phyloP scores from a whole-genome alignment of 2,113 vertebrate genomes.

The Pantherophis guttatus region DNA sequence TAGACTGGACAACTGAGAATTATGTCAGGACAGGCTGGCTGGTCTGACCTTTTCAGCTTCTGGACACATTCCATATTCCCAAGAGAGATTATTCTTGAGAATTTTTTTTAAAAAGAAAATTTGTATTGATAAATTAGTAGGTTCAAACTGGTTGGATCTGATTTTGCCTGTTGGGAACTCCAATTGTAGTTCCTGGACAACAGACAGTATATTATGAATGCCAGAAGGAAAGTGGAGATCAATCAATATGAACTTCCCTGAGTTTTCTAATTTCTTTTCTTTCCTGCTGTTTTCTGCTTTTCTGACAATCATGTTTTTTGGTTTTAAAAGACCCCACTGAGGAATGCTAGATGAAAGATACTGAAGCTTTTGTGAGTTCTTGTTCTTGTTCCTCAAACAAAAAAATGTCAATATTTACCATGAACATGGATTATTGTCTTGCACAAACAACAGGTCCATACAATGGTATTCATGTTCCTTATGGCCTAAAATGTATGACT shows the following conservation, averaged over 20 bases:
- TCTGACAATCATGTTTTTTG: neutral
- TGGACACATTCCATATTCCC: neutral
- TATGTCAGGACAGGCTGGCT: neutral
- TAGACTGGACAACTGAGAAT: neutral
- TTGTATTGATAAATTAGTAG: neutral
- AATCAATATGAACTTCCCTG: neutral
- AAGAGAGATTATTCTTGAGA: neutral
- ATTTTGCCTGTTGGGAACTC: neutral
- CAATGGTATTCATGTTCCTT: neutral
- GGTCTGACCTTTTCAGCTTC: neutral
- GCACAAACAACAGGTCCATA: neutral
- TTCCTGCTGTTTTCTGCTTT: neutral
- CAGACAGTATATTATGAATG: neutral
- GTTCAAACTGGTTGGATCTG: neutral
- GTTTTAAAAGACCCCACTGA: neutral
- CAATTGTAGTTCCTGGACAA: neutral
- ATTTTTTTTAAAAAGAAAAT: neutral
- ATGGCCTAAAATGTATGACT: neutral
- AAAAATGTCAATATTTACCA: neutral
- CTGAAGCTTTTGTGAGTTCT: neutral
- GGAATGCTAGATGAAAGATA: neutral
- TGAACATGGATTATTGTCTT: neutral
- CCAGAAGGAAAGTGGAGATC: neutral
- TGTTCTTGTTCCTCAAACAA: neutral
- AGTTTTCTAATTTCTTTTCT: neutral